Percentiles rank a stretch among this genome's conserved stretches.
Evolutionary conservation across 2,113 vertebrate species (phyloP).

Genomic region (Pampusana beccarii): DNA sequence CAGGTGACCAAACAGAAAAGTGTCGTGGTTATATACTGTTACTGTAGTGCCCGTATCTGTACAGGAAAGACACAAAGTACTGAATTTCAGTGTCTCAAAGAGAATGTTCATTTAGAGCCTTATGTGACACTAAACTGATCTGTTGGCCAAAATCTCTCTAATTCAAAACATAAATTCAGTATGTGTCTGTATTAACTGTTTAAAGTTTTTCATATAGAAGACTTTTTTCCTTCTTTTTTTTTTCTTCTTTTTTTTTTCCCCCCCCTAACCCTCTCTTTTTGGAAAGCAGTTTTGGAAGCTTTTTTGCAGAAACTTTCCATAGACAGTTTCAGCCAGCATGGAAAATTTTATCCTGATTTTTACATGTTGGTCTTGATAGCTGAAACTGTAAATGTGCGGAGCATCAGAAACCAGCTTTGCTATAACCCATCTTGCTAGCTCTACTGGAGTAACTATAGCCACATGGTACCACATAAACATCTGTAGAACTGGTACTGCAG

Average conservation of each 20-base stretch:
- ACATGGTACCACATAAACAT: background rate
- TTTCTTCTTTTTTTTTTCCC: background rate
- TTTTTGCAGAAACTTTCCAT: background rate
- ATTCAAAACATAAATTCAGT: background rate
- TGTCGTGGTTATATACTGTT: background rate
- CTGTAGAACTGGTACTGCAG: background rate
- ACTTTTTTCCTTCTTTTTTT: background rate
- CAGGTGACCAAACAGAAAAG: background rate
- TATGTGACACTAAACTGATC: background rate
- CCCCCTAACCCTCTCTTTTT: background rate
- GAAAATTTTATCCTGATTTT: background rate
- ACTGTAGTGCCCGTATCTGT: accelerated
- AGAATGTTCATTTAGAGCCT: background rate
- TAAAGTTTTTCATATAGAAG: background rate
- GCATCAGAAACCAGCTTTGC: background rate
- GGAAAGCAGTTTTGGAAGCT: background rate
- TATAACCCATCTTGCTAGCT: background rate
- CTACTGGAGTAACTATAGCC: background rate
- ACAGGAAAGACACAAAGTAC: background rate
- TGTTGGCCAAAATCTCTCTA: background rate
- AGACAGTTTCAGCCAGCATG: background rate
- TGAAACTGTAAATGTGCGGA: background rate
- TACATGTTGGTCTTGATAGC: background rate
- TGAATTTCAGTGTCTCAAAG: background rate
- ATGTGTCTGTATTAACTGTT: background rate